Evolutionary conservation across 2,113 vertebrate genomes (phyloP), one percentile per base, ranked within the genome.

Genomic region (Nycticryphes semicollaris): DNA sequence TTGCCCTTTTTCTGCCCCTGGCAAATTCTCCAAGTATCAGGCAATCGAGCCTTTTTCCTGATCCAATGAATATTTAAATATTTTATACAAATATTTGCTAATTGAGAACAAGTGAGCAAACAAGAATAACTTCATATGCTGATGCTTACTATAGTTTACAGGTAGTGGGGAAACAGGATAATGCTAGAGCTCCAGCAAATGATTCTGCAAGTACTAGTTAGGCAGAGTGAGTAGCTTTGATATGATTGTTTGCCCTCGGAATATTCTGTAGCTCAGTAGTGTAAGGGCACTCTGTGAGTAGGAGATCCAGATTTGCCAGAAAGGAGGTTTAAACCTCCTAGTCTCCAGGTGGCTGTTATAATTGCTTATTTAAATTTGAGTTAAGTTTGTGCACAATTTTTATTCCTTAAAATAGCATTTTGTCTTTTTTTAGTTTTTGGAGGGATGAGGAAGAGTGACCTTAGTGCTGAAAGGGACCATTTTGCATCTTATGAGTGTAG

Each of bases 51-150:
- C 41, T 84, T 80, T 39, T 90, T 66, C 39, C 63, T 84, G 54
- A 88, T 80, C 45, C 88, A 96, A 43, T 94, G 79, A 94, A 90
- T 97, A 94, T 96, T 92, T 86, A 92, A 90, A 67, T 83, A 92
- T 88, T 92, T 90, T 90, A 94, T 94, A 66, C 75, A 94, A 94
- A 94, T 95, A 86, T 94, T 93, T 95, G 54, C 90, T 97, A 94
- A 92, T 94, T 92, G 90, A 92, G 92, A 93, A 82, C 41, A 93
- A 93, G 83, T 62, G 72, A 93, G 76, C 86, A 93, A 93, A 92
- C 76, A 88, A 86, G 89, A 86, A 47, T 84, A 89, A 84, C 76
- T 95, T 60, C 63, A 73, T 93, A 90, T 95, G 93, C 79, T 77
- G 68, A 74, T 90, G 59, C 75, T 84, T 84, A 6, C 39, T 83